A percentile compares a stretch with the other conserved stretches of the same genome.
These are phyloP conservation scores for Salvelinus sp. DNA, from an alignment of 2,113 vertebrate genomes.

Conservation along the genomic window DNA sequence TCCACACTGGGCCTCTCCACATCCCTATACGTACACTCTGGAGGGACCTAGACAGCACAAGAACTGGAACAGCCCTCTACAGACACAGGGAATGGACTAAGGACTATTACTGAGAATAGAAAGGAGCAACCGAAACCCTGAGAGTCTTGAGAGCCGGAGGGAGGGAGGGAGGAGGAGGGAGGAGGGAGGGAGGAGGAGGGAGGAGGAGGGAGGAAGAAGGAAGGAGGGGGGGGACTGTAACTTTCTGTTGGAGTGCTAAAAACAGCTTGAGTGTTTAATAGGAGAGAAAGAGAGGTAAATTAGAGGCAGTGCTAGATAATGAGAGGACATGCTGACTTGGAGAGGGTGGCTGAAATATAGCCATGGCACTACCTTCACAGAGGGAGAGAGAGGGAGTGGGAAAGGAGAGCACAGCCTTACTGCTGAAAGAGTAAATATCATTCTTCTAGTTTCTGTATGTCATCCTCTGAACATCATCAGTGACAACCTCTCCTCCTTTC, in stretches of 20 bases:
- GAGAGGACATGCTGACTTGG: constrained; percentile 34
- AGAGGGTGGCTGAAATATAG: constrained; percentile 56
- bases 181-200: background rate
- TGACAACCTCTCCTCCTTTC: no score
- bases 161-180: background rate
- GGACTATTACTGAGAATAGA: constrained; percentile 4
- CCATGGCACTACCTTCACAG: background rate
- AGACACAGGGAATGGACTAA: constrained; percentile 13
- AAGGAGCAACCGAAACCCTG: background rate
- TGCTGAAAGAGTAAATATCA: background rate
- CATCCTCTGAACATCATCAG: no score
- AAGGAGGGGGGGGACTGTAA: background rate
- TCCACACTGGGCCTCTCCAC: no score
- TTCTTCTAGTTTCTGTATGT: no score
- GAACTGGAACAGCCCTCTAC: constrained; percentile 40
- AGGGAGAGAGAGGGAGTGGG: constrained; percentile 16
- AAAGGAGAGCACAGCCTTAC: no score
- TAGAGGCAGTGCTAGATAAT: constrained; percentile 37
- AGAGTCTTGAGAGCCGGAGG: background rate
- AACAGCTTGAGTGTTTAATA: constrained; percentile 31
- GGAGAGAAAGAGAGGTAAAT: constrained; percentile 32
- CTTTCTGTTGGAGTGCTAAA: constrained; percentile 39
- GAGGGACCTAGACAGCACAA: no score
- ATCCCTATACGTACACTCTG: no score
- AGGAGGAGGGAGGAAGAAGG: background rate